Conservation (phyloP, 2,888 invertebrate genomes). For the Dendrolimus pini region DNA sequence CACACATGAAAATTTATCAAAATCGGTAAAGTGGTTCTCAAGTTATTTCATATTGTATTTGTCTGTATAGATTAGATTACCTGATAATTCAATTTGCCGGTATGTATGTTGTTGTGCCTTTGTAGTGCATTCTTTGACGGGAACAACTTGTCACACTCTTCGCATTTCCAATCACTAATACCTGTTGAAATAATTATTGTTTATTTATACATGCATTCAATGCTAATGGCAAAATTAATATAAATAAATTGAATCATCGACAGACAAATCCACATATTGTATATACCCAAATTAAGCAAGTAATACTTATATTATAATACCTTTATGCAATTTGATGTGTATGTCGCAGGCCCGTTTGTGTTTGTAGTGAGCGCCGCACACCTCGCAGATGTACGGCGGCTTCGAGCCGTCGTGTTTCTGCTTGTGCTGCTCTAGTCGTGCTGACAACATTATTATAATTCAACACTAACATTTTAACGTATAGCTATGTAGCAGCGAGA, state of each 20-base stretch:
- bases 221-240: neutral
- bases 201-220: neutral
- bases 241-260: neutral
- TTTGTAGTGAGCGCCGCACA: slow-evolving; percentile 79
- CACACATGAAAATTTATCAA: too few relatives aligned
- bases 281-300: too few relatives aligned
- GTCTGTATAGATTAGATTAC: slow-evolving; percentile 20
- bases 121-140: slow-evolving; percentile 78
- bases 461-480: too few relatives aligned
- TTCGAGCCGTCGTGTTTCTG: slow-evolving; percentile 60
- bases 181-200: slow-evolving; percentile 35
- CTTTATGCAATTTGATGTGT: slow-evolving; percentile 77
- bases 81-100: slow-evolving; percentile 77
- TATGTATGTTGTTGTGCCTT: slow-evolving; percentile 78
- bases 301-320: slow-evolving; percentile 18
- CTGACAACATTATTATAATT: slow-evolving; percentile 25
- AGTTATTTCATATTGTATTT: too few relatives aligned
- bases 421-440: slow-evolving; percentile 56
- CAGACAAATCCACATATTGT: too few relatives aligned
- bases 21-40: too few relatives aligned
- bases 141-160: slow-evolving; percentile 77
- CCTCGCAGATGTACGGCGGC: slow-evolving; percentile 72
- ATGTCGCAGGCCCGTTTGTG: slow-evolving; percentile 79
- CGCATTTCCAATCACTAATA: slow-evolving; percentile 78
- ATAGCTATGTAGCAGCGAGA: too few relatives aligned